Conservation (phyloP, 2,797 vertebrate species). For the Champsocephalus gunnari region DNA sequence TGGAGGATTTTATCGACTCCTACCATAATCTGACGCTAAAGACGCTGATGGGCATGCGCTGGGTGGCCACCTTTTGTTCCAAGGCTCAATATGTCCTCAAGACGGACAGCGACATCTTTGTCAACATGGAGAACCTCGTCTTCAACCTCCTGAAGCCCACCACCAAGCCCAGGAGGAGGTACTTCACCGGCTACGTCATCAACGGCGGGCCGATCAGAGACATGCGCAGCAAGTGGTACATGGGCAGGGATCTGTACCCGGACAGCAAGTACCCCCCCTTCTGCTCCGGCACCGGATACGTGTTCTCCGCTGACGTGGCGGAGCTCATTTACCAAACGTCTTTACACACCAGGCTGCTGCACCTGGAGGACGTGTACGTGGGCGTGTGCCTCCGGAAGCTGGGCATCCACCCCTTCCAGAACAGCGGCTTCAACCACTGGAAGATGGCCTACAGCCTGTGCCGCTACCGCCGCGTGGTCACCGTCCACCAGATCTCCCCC, state of each 20-base stretch:
- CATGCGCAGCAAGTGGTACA: constrained; percentile 99
- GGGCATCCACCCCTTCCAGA: constrained; percentile 97
- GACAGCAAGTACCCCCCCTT: constrained; percentile 98
- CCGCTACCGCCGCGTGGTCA: constrained; percentile 95
- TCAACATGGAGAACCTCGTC: constrained; percentile 99
- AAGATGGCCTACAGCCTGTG: constrained; percentile 99
- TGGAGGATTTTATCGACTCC: constrained; percentile 97
- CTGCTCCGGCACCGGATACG: constrained; percentile 97
- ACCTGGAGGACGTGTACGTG: constrained; percentile 98
- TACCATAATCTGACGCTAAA: constrained; percentile 98
- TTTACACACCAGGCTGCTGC: constrained; percentile 95
- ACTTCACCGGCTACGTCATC: constrained; percentile 98
- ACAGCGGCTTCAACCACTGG: constrained; percentile 99
- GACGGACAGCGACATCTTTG: constrained; percentile 99
- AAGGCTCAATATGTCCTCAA: constrained; percentile 97
- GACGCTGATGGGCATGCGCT: constrained; percentile 99
- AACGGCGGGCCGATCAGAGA: constrained; percentile 97
- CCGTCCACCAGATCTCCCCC: constrained; percentile 98
- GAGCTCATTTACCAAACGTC: constrained; percentile 98
- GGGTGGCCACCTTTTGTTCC: constrained; percentile 95
- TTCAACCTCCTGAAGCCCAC: constrained; percentile 95
- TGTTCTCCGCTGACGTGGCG: constrained; percentile 97
- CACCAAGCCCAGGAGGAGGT: constrained; percentile 94
- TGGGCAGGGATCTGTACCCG: constrained; percentile 96
- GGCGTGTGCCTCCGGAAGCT: constrained; percentile 96